These are phyloP conservation scores for Platycheirus rosarum DNA, from an alignment of 2,888 invertebrate genomes.

Conservation along the genomic window DNA sequence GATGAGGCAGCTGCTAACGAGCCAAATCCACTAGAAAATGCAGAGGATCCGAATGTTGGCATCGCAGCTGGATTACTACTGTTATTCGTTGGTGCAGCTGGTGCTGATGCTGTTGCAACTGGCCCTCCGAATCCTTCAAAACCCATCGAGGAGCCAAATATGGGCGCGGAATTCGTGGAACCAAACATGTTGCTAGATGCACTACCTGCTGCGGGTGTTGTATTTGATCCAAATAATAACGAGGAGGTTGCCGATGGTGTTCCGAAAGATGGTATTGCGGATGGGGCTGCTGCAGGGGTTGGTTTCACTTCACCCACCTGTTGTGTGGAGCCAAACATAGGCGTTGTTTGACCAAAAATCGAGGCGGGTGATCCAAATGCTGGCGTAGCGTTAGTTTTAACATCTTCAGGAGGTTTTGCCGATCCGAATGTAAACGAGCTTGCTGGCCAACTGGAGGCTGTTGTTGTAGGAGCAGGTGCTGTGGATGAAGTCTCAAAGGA, in stretches of 20 bases:
- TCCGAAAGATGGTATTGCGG: slow-evolving; percentile 74
- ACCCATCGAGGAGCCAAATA: slow-evolving; percentile 45
- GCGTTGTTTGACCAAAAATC: slow-evolving; percentile 73
- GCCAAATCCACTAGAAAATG: slow-evolving; percentile 73
- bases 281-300: slow-evolving; percentile 62
- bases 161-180: slow-evolving; percentile 44
- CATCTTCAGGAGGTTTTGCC: slow-evolving; percentile 63
- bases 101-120: slow-evolving; percentile 39
- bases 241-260: slow-evolving; percentile 70
- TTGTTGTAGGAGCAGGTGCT: slow-evolving; percentile 71
- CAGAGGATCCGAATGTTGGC: slow-evolving; percentile 70
- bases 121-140: slow-evolving; percentile 64
- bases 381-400: slow-evolving; percentile 51
- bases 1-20: slow-evolving; percentile 65
- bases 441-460: slow-evolving; percentile 73
- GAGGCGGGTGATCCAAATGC: slow-evolving; percentile 61
- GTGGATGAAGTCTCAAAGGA: slow-evolving; percentile 60
- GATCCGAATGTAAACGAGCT: slow-evolving; percentile 70
- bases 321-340: slow-evolving; percentile 75
- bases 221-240: slow-evolving; percentile 65
- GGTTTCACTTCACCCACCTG: slow-evolving; percentile 71
- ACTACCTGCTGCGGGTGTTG: slow-evolving; percentile 73
- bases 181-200: slow-evolving; percentile 68
- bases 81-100: slow-evolving; percentile 42
- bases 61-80: slow-evolving; percentile 32